A percentile compares a stretch with the other conserved stretches of the same genome.
Evolutionary conservation across 2,797 vertebrate genomes (phyloP).

Genomic region (Leptatherina wallacei): DNA sequence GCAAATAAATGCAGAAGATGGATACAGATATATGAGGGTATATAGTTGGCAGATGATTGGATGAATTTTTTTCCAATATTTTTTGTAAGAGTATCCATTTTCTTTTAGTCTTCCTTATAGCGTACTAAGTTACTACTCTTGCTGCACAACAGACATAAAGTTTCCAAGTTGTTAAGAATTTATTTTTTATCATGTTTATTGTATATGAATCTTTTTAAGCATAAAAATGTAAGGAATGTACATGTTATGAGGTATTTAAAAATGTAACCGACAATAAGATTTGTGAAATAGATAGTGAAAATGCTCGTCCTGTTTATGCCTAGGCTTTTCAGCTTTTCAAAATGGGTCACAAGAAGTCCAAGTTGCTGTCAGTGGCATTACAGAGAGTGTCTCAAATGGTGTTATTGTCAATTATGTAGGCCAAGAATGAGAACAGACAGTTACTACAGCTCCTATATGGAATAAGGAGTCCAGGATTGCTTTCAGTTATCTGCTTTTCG

Average conservation of each 20-base stretch:
- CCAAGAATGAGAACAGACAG: constrained; percentile 12
- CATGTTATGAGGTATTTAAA: background rate
- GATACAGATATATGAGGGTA: background rate
- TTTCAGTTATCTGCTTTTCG: constrained; percentile 22
- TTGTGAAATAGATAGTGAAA: too few relatives aligned
- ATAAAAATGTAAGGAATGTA: constrained; percentile 1
- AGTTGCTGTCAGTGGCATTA: background rate
- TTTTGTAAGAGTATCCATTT: background rate
- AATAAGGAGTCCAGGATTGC: constrained; percentile 18
- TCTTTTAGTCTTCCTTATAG: background rate
- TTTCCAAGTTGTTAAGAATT: background rate
- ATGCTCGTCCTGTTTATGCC: too few relatives aligned
- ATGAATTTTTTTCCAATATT: background rate
- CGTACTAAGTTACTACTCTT: background rate
- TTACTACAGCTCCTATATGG: constrained; percentile 13
- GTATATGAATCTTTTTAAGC: background rate
- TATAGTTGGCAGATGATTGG: background rate
- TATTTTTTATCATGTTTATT: constrained; percentile 6
- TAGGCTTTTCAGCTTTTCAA: constrained; percentile 3
- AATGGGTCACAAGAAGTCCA: constrained; percentile 6
- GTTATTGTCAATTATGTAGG: constrained; percentile 8
- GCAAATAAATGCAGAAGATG: background rate
- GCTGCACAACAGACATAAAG: background rate
- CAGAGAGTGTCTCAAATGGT: constrained; percentile 11
- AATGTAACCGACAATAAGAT: too few relatives aligned